Percentiles rank a stretch among this genome's conserved stretches.
Conservation (phyloP, 2,888 invertebrate genomes). For the Euproctis similis region DNA sequence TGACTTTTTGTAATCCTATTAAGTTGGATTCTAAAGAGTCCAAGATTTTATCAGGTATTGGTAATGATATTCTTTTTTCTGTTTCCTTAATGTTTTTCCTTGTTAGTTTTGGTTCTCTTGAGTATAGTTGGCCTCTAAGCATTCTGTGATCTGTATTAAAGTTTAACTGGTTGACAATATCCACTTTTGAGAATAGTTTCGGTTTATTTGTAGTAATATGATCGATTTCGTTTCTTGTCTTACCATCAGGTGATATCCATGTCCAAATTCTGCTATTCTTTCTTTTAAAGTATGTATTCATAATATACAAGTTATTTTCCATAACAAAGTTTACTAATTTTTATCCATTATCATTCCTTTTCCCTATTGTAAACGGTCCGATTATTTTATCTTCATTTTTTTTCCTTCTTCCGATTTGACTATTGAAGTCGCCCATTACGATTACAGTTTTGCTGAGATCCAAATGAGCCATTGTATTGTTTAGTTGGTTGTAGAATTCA, state of each 20-base stretch:
- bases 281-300: no score
- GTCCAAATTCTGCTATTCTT: background rate
- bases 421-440: slow-evolving; percentile 1
- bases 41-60: background rate
- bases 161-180: background rate
- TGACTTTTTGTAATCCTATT: no score
- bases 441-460: slow-evolving; percentile 4
- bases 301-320: slow-evolving; percentile 1
- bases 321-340: background rate
- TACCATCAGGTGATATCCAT: background rate
- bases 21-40: background rate
- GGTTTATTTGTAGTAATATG: background rate
- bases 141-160: slow-evolving; percentile 4
- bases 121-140: slow-evolving; percentile 1
- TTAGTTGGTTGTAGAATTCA: slow-evolving; percentile 2
- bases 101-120: background rate
- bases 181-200: background rate
- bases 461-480: background rate
- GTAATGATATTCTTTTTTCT: background rate
- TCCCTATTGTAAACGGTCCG: slow-evolving; percentile 1
- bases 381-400: slow-evolving; percentile 1
- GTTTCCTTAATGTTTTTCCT: background rate
- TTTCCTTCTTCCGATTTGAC: background rate
- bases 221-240: background rate
- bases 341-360: no score